These are phyloP conservation scores for Pteronotus mesoamericanus DNA, from an alignment of 2,797 vertebrate species.

Conservation along the genomic window DNA sequence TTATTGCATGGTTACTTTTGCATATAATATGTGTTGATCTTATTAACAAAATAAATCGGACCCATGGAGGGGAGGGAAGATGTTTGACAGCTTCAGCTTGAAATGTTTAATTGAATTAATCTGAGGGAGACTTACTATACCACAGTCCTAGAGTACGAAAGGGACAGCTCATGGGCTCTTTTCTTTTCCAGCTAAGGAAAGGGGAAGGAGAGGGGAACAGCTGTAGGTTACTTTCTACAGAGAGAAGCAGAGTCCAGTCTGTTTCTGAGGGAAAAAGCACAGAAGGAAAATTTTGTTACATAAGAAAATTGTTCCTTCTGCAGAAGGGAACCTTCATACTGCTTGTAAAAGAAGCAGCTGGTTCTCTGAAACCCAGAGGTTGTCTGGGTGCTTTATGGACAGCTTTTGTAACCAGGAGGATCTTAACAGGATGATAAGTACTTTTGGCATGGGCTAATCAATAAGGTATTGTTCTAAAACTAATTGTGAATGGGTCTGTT, in stretches of 20 bases:
- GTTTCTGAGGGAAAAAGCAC: constrained; percentile 60
- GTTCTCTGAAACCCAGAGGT: constrained; percentile 64
- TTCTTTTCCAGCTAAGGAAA: constrained; percentile 45
- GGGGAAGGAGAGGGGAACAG: not conserved
- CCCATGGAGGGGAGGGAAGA: not conserved
- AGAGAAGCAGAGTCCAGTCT: constrained; percentile 63
- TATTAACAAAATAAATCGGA: constrained; percentile 61
- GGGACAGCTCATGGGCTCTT: constrained; percentile 30
- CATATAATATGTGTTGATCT: constrained; percentile 57
- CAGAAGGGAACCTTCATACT: constrained; percentile 55
- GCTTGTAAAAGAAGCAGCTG: constrained; percentile 63
- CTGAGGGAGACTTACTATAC: not conserved
- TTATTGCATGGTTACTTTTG: constrained; percentile 69
- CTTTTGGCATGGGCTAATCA: constrained; percentile 52
- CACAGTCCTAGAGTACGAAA: constrained; percentile 47
- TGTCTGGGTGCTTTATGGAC: too few relatives aligned
- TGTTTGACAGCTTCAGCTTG: constrained; percentile 47
- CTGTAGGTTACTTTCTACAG: constrained; percentile 60
- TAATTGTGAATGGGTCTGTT: not conserved
- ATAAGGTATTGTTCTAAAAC: constrained; percentile 61
- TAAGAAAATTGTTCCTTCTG: constrained; percentile 54
- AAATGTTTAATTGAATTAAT: constrained; percentile 65
- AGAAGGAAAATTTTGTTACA: constrained; percentile 66
- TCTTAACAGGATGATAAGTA: constrained; percentile 56
- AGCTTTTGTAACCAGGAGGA: constrained; percentile 53